phyloP scores from a whole-genome alignment of 2,888 invertebrate species.

The Lasioglossum villosulum region DNA sequence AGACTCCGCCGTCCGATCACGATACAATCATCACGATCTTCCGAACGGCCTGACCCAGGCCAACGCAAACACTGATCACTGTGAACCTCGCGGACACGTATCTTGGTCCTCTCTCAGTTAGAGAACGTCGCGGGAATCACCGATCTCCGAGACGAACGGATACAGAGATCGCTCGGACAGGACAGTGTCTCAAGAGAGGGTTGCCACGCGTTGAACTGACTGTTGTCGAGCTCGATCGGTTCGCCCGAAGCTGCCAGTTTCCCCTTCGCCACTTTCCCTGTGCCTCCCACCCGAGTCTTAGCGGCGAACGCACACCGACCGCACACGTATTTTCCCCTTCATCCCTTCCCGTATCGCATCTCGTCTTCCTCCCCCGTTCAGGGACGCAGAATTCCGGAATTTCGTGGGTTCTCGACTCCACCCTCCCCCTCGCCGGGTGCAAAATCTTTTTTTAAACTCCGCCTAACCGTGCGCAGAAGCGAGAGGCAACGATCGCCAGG shows the following conservation, averaged over 20 bases:
- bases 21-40: constrained; percentile 37
- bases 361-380: constrained; percentile 55
- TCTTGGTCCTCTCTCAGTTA: neutral
- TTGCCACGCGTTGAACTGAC: constrained; percentile 81
- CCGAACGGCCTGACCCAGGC: constrained; percentile 6
- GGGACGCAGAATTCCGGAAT: constrained; percentile 73
- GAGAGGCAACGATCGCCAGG: constrained; percentile 45
- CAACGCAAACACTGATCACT: constrained; percentile 43
- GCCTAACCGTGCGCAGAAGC: constrained; percentile 73
- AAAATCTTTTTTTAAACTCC: constrained; percentile 79
- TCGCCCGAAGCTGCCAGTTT: constrained; percentile 72
- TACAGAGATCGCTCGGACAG: constrained; percentile 32
- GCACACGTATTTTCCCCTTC: constrained; percentile 54
- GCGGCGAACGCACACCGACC: constrained; percentile 49
- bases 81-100: constrained; percentile 54
- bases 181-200: constrained; percentile 73
- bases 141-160: constrained; percentile 21
- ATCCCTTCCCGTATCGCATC: constrained; percentile 53
- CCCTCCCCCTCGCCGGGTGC: constrained; percentile 67
- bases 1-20: constrained; percentile 29
- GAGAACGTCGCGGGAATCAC: constrained; percentile 14
- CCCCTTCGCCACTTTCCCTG: constrained; percentile 79
- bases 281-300: constrained; percentile 31
- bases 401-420: constrained; percentile 72
- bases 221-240: constrained; percentile 75